phyloP scores from a whole-genome alignment of 2,113 vertebrate species.

The Dasyurus viverrinus region DNA sequence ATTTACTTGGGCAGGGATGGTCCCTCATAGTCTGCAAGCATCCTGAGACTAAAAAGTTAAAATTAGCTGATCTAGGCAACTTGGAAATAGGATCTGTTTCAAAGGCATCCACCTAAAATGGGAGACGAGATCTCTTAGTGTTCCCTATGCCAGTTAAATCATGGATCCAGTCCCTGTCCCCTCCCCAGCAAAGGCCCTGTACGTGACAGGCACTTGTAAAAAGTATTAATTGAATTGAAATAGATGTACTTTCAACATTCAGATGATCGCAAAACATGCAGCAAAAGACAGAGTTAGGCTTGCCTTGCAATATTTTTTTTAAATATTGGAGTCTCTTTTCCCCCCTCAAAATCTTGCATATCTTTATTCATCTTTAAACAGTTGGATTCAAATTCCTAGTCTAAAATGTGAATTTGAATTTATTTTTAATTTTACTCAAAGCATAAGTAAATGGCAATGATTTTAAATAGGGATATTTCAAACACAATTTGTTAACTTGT shows the following conservation, averaged over 20 bases:
- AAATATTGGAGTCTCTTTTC: not conserved
- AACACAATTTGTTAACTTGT: constrained; percentile 32
- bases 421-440: not conserved
- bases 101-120: too few relatives aligned
- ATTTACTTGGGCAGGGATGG: not conserved
- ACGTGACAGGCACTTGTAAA: not conserved
- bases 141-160: not conserved
- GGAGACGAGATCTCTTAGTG: too few relatives aligned
- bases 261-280: not conserved
- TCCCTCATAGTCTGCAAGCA: not conserved
- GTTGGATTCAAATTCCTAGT: not conserved
- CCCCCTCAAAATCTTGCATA: not conserved
- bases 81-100: not conserved
- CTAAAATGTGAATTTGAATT: not conserved
- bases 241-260: not conserved
- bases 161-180: not conserved
- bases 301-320: not conserved
- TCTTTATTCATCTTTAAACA: not conserved
- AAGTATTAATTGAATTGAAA: not conserved
- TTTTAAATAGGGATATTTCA: not conserved
- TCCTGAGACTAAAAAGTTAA: too few relatives aligned
- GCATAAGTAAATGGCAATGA: not conserved
- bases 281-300: not conserved
- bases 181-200: not conserved
- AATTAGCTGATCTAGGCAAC: too few relatives aligned